Percentiles rank a stretch among this genome's conserved stretches.
phyloP scores from a whole-genome alignment of 23 tunicate species.

The Styela plicata region DNA sequence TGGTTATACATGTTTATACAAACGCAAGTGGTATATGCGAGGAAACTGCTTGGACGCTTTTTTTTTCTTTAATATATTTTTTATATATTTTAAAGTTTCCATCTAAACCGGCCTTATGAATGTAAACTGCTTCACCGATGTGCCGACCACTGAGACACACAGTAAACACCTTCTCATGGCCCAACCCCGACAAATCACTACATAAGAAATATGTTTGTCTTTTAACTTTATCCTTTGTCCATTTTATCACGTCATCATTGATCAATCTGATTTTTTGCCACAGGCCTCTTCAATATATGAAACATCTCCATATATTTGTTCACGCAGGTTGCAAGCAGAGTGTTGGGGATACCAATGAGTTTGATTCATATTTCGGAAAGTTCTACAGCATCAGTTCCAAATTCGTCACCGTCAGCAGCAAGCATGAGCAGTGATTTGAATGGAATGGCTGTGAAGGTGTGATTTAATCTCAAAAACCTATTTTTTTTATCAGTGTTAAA shows the following conservation, averaged over 20 bases:
- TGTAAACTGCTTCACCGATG: no score
- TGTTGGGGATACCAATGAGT: constrained; percentile 58
- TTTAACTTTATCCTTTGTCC: no score
- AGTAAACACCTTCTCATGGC: no score
- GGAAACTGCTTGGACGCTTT: no score
- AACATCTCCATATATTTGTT: neutral
- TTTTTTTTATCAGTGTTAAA: neutral
- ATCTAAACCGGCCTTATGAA: no score
- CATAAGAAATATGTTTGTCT: no score
- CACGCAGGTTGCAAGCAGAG: constrained; percentile 71
- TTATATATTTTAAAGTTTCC: no score
- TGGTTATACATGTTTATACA: neutral
- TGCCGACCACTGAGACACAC: no score
- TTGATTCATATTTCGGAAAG: constrained; percentile 67
- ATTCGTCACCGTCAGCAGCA: constrained; percentile 80
- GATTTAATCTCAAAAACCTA: neutral
- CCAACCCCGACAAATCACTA: no score
- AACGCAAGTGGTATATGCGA: no score
- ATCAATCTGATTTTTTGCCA: neutral
- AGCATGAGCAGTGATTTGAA: constrained; percentile 72
- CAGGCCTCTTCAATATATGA: neutral
- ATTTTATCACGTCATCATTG: no score
- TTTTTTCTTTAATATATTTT: no score
- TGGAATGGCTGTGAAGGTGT: constrained; percentile 89
- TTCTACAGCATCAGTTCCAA: constrained; percentile 79